Conservation (phyloP, 2,113 vertebrate genomes). For the Fregetta grallaria region DNA sequence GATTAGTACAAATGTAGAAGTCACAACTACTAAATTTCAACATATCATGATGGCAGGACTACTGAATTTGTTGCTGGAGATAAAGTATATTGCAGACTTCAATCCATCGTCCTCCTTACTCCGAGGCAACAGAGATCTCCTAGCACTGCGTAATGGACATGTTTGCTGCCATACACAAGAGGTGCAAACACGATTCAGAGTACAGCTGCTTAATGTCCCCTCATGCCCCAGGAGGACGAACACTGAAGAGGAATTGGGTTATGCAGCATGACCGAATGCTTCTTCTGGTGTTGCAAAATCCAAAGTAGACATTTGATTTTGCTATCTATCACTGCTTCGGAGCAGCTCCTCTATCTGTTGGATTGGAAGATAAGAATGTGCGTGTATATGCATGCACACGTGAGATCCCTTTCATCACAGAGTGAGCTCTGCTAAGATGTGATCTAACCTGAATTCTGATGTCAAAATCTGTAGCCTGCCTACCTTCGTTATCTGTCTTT, state of each 20-base stretch:
- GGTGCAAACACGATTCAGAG: neutral
- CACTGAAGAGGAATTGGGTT: neutral
- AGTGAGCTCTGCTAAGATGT: neutral
- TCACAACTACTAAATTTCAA: neutral
- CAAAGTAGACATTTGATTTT: neutral
- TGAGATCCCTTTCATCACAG: neutral
- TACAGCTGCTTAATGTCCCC: neutral
- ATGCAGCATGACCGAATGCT: neutral
- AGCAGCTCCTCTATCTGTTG: neutral
- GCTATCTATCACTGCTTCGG: neutral
- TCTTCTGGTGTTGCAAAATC: neutral
- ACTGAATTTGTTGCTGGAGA: neutral
- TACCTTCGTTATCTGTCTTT: neutral
- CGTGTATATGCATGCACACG: neutral
- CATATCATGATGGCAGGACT: neutral
- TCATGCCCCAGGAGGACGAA: accelerated
- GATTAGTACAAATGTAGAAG: slow-evolving; percentile 8
- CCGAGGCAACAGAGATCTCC: neutral
- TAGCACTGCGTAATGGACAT: neutral
- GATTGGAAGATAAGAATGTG: neutral
- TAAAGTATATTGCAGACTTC: neutral
- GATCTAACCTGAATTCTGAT: neutral
- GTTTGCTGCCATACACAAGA: neutral
- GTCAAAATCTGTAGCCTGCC: neutral
- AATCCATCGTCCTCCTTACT: neutral